A percentile compares a stretch with the other conserved stretches of the same genome.
Conservation (phyloP, 2,113 vertebrate species). For the Ranitomeya imitator region DNA sequence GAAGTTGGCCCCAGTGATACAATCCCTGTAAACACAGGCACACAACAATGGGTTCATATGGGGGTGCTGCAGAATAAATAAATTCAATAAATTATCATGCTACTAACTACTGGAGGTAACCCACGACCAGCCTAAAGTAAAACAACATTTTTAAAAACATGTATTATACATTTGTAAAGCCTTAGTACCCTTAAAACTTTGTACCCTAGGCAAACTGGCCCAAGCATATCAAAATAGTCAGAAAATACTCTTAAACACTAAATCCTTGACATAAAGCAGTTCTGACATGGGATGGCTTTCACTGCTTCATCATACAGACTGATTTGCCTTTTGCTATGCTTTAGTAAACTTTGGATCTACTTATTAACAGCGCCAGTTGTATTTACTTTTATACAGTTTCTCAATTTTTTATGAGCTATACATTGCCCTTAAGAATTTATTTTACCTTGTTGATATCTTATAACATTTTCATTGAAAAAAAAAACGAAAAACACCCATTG, state of each 20-base stretch:
- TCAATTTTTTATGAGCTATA: neutral
- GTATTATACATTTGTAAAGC: neutral
- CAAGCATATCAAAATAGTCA: neutral
- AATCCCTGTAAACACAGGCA: too few species aligned
- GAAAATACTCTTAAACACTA: neutral
- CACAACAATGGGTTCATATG: too few species aligned
- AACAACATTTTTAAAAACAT: neutral
- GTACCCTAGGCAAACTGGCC: neutral
- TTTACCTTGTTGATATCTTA: slow-evolving; percentile 18
- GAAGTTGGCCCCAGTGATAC: too few species aligned
- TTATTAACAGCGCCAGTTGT: neutral
- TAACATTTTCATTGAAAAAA: slow-evolving; percentile 1
- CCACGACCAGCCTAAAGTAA: neutral
- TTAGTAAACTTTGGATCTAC: neutral
- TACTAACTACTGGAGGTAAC: neutral
- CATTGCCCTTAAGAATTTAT: neutral
- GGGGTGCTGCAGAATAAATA: neutral
- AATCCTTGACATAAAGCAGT: neutral
- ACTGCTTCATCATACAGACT: neutral
- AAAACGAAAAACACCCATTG: slow-evolving; percentile 30
- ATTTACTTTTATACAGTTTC: neutral
- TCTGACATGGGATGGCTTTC: neutral
- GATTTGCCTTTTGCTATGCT: neutral
- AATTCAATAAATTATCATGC: neutral
- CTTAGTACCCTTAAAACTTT: neutral